phyloP scores from a whole-genome alignment of 2,113 vertebrate genomes.

The Raja brachyura region DNA sequence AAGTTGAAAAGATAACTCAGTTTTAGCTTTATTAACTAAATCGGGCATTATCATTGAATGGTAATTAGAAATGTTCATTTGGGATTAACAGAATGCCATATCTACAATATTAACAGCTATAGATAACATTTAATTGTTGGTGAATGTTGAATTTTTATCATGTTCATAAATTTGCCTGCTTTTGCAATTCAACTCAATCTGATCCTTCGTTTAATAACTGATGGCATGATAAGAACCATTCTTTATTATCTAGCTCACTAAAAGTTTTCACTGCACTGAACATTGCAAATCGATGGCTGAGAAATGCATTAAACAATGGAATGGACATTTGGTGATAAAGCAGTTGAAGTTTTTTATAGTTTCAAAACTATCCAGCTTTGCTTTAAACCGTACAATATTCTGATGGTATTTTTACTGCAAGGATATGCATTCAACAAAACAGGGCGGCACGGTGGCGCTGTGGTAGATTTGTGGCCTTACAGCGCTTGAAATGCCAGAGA shows the following conservation, averaged over 20 bases:
- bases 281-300: neutral
- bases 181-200: neutral
- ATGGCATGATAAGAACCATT: neutral
- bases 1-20: too few relatives aligned
- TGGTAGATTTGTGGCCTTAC: too few relatives aligned
- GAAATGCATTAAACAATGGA: neutral
- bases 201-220: neutral
- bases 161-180: neutral
- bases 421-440: too few relatives aligned
- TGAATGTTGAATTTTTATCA: neutral
- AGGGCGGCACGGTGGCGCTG: too few relatives aligned
- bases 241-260: neutral
- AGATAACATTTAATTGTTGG: neutral
- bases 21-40: too few relatives aligned
- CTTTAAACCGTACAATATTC: neutral
- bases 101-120: neutral
- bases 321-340: neutral
- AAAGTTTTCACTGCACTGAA: neutral
- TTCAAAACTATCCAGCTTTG: neutral
- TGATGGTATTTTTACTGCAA: conserved; percentile 9
- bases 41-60: neutral
- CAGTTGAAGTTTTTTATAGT: neutral
- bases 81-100: neutral
- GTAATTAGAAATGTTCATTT: neutral
- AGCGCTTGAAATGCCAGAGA: too few relatives aligned